Evolutionary conservation across 2,888 invertebrate species (phyloP).

Genomic region (Brachycybe producta): DNA sequence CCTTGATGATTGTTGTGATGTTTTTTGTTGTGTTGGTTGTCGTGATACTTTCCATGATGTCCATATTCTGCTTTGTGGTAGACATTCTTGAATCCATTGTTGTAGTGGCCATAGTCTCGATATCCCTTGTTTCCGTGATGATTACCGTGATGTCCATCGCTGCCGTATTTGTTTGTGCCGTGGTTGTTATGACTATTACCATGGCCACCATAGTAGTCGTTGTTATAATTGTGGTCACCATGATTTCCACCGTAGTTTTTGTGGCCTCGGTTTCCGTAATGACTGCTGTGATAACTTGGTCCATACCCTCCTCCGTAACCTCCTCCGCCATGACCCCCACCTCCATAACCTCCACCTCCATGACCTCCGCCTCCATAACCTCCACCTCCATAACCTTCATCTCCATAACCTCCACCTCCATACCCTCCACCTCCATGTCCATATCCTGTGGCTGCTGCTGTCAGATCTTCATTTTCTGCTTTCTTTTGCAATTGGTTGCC

Average conservation of each 20-base stretch:
- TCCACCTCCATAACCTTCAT: conserved; percentile 3
- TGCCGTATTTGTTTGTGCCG: conserved; percentile 37
- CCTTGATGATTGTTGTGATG: conserved; percentile 19
- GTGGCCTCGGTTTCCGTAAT: conserved; percentile 38
- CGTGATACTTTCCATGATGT: conserved; percentile 41
- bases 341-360: conserved; percentile 4
- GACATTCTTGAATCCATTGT: conserved; percentile 51
- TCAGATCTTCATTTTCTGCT: neutral
- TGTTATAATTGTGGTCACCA: conserved; percentile 39
- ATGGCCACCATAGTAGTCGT: conserved; percentile 38
- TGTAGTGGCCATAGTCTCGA: conserved; percentile 62
- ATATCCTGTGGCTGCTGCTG: conserved; percentile 12
- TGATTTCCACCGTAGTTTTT: conserved; percentile 44
- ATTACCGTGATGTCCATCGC: conserved; percentile 42
- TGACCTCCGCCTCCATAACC: conserved; percentile 11
- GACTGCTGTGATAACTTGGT: conserved; percentile 32
- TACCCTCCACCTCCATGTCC: neutral
- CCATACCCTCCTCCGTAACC: conserved; percentile 20
- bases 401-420: neutral
- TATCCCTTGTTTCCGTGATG: conserved; percentile 47
- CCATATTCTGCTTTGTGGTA: conserved; percentile 42
- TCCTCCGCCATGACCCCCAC: conserved; percentile 28
- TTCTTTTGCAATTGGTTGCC: too few species aligned
- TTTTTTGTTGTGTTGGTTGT: conserved; percentile 19
- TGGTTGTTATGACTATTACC: conserved; percentile 20